Percentiles rank a stretch among this genome's conserved stretches.
Conservation (phyloP, 2,888 invertebrate species). For the Euphydryas editha region DNA sequence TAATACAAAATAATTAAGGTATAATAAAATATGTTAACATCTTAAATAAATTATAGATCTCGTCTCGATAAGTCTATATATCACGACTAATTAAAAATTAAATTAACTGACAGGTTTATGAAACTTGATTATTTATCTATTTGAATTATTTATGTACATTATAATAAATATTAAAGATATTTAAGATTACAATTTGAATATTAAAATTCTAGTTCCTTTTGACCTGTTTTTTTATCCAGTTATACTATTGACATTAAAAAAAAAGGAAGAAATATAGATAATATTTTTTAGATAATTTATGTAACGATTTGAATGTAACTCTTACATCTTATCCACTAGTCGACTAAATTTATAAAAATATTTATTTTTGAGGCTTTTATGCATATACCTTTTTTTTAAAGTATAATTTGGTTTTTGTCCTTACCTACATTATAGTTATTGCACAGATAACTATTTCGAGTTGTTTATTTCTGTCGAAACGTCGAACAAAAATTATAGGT, state of each 20-base stretch:
- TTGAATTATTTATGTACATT: slow-evolving; percentile 7
- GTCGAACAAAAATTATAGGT: too few relatives aligned
- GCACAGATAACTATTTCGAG: not conserved
- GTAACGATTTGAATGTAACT: too few relatives aligned
- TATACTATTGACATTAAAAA: too few relatives aligned
- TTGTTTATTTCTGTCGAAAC: too few relatives aligned
- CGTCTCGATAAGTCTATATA: slow-evolving; percentile 5
- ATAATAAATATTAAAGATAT: slow-evolving; percentile 7
- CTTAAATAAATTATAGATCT: slow-evolving; percentile 8
- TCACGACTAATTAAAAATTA: slow-evolving; percentile 17
- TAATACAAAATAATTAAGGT: not conserved
- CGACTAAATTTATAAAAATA: too few relatives aligned
- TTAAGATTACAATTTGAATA: slow-evolving; percentile 9
- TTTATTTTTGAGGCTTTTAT: too few relatives aligned
- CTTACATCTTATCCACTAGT: too few relatives aligned
- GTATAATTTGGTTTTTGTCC: too few relatives aligned
- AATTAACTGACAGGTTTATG: not conserved
- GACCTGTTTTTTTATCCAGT: too few relatives aligned
- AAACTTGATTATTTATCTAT: not conserved
- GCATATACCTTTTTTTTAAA: too few relatives aligned
- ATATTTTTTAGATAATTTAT: not conserved
- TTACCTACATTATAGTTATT: too few relatives aligned
- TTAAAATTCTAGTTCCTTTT: not conserved
- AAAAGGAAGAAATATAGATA: too few relatives aligned
- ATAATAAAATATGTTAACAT: slow-evolving; percentile 1